Base-by-base conservation (phyloP, 2,797 vertebrate species). In the Fringilla coelebs region DNA sequence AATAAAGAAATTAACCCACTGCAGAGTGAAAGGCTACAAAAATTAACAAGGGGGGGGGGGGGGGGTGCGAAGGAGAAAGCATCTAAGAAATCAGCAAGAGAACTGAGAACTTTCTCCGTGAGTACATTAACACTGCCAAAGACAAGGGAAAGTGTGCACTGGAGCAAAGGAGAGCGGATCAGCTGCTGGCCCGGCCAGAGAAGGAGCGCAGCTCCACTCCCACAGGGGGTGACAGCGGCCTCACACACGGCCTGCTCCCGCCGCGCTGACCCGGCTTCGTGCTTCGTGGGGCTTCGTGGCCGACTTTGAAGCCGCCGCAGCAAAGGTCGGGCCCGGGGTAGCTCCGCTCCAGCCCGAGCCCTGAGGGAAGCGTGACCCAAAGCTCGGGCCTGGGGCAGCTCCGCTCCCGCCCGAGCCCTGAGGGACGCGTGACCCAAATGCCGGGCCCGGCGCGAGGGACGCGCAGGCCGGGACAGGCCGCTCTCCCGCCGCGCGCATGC, bases 31-130 rank as follows among this genome's bases (percentile, higher is more conserved):
- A 68, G 17, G 43, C 13, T n/a, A 58, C 3, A 49, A 74, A 75
- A 74, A 21, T 22, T 16, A 70, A 57, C 9, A 15, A 17, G 25
- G 3, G 1, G 3, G 1, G 1, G 10, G 4, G 0, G 1, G 0
- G 1, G 1, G 10, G 5, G 0, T 0, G 0, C 1, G 8, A 11
- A 22, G 5, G 10, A 74, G 19, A 26, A 46, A 52, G 18, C 7
- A 54, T 17, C 17, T 12, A 65, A 28, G 32, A 58, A n/a, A 67
- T 1, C 11, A 34, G 21, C 26, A 29, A n/a, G 36, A 13, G 52
- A 48, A n/a, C n/a, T n/a, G 7, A 38, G 4, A 32, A 41, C 19
- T 28, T 34, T 31, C 19, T 46, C 54, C 4, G 1, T 7, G n/a
- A n/a, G 7, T 34, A 22, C 11, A 38, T 13, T 10, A 79, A n/a